Evolutionary conservation across 2,888 invertebrate genomes (phyloP).

Genomic region (Epirrita christyi): DNA sequence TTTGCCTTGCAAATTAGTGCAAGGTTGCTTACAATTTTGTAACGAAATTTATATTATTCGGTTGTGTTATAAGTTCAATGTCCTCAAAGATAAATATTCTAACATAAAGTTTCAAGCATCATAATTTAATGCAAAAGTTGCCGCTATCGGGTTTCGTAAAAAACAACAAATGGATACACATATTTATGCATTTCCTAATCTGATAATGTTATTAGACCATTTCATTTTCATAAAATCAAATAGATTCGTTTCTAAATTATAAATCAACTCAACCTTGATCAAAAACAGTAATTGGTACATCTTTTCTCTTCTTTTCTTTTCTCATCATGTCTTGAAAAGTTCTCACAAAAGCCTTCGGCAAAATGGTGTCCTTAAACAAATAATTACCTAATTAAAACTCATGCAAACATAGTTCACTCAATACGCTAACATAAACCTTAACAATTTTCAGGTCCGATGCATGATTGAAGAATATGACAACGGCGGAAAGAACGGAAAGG

Average conservation of each 20-base stretch:
- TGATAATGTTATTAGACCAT: not conserved
- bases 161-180: not conserved
- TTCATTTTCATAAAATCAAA: too few relatives aligned
- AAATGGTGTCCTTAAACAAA: too few relatives aligned
- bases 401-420: too few relatives aligned
- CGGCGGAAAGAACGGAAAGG: slow-evolving; percentile 67
- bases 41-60: slow-evolving; percentile 4
- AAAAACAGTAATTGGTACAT: too few relatives aligned
- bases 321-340: too few relatives aligned
- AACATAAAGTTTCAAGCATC: slow-evolving; percentile 11
- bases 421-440: not conserved
- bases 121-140: not conserved
- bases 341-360: too few relatives aligned
- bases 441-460: slow-evolving; percentile 86
- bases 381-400: too few relatives aligned
- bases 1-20: too few relatives aligned
- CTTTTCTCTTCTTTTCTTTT: too few relatives aligned
- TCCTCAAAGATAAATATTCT: slow-evolving; percentile 12
- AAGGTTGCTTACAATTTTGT: too few relatives aligned
- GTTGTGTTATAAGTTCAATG: slow-evolving; percentile 10
- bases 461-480: slow-evolving; percentile 93
- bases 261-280: too few relatives aligned
- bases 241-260: too few relatives aligned
- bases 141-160: not conserved
- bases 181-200: slow-evolving; percentile 6